phyloP scores from a whole-genome alignment of 2,113 vertebrate genomes.

The Neodontobutis hainanensis region DNA sequence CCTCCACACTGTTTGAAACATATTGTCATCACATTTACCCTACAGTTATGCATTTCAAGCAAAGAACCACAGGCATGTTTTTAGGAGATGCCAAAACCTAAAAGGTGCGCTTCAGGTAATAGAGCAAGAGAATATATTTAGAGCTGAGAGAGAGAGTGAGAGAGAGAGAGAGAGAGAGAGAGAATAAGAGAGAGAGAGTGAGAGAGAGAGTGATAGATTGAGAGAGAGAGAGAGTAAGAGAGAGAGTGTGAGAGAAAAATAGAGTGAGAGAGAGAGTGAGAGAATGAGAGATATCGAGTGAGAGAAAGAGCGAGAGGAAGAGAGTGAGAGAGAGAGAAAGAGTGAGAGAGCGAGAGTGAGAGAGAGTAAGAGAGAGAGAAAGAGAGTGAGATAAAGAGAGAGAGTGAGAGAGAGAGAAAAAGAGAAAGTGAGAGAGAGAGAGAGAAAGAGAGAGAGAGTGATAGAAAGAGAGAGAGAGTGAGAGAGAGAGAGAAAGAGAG shows the following conservation, averaged over 20 bases:
- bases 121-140: slow-evolving; percentile 58
- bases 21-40: slow-evolving; percentile 64
- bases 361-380: slow-evolving; percentile 8
- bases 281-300: too few species aligned
- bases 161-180: background rate
- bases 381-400: background rate
- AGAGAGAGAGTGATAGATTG: background rate
- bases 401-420: background rate
- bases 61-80: slow-evolving; percentile 59
- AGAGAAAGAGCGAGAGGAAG: background rate
- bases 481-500: background rate
- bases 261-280: background rate
- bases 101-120: slow-evolving; percentile 68
- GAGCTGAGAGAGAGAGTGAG: slow-evolving; percentile 10
- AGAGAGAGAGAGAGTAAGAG: background rate
- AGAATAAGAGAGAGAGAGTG: background rate
- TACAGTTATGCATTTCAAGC: slow-evolving; percentile 65
- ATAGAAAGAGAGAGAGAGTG: background rate
- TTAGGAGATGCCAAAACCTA: slow-evolving; percentile 60
- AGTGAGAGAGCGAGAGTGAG: background rate
- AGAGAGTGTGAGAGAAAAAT: slow-evolving; percentile 23
- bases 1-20: slow-evolving; percentile 60
- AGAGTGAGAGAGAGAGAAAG: slow-evolving; percentile 14
- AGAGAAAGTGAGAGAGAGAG: background rate
- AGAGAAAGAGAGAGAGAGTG: background rate